phyloP scores from a whole-genome alignment of 2,113 vertebrate species.

The Colossoma macropomum region DNA sequence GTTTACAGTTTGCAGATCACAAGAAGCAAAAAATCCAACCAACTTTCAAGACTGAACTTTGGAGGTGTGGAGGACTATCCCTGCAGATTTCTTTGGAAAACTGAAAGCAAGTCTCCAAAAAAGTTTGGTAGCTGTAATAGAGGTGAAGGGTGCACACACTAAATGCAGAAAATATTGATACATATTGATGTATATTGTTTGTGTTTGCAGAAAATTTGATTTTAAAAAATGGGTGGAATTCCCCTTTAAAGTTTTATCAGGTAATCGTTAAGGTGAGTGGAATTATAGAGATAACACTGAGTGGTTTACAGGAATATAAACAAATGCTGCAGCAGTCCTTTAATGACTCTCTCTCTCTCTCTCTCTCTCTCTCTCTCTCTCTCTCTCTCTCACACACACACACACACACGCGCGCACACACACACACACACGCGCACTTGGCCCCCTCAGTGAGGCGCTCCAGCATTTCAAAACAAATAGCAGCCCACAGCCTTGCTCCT shows the following conservation, averaged over 20 bases:
- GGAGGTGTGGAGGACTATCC: no score
- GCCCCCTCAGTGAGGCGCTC: constrained; percentile 24
- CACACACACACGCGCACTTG: not conserved
- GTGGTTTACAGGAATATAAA: not conserved
- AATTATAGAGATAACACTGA: constrained; percentile 1
- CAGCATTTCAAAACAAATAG: constrained; percentile 56
- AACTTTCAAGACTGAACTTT: no score
- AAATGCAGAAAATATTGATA: not conserved
- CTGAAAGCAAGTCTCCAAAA: no score
- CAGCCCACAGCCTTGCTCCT: constrained; percentile 40
- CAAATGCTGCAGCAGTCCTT: not conserved
- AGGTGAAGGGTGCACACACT: no score
- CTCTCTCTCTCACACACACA: not conserved
- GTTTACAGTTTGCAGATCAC: no score
- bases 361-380: not conserved
- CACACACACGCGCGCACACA: constrained; percentile 2
- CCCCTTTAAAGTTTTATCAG: not conserved
- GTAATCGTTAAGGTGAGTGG: not conserved
- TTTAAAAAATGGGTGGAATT: not conserved
- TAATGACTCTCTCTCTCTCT: constrained; percentile 1
- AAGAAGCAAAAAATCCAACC: no score
- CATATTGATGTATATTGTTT: not conserved
- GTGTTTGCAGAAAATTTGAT: no score
- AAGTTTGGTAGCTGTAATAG: no score
- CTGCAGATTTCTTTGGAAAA: no score